Base-by-base conservation (phyloP, 2,888 invertebrate species). In the Phortica okadai region DNA sequence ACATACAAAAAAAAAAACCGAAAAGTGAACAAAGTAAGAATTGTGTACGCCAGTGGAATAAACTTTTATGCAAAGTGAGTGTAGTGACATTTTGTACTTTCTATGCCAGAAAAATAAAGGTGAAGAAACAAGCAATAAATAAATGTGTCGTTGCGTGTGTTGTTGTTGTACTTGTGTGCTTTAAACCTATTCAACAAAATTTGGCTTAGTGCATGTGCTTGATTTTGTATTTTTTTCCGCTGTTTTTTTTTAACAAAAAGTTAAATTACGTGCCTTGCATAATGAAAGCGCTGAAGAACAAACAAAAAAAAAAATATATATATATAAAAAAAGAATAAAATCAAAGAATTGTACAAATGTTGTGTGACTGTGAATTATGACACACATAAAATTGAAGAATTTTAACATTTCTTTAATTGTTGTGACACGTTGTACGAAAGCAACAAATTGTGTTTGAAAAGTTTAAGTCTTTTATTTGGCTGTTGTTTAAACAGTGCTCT, bases 21-120 rank as follows among this genome's bases (percentile, higher is more conserved):
- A 50, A 67, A 56, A 69, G 62, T 54, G 59, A 42, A 70, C 25
- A 66, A 21, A 33, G 70, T 64, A 6, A 50, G 21, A 14, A 76
- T 50, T 64, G 16, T 75, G 69, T 25, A 66, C 21, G 59, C 58
- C 21, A 33, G 73, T 79, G 78, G 78, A 80, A 56, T 77, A 79
- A 73, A 74, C 11, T 72, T n/a, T 58, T 76, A 76, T 76, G 74
- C 76, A 82, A 80, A 79, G 77, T 77, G 76, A 78, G 74, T 79
- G 77, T 73, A 79, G 78, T 76, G 78, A 75, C n/a, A 6, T 16
- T 7, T 7, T 62, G 44, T 76, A 84, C 82, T 82, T 83, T 83
- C 79, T 83, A n/a, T 5, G 11, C n/a, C 1, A n/a, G 41, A 11
- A 44, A 69, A 62, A 21, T 16, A 10, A 62, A 59, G n/a, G 59